These are phyloP conservation scores for Oncorhynchus nerka DNA, from an alignment of 2,113 vertebrate species.

Conservation along the genomic window DNA sequence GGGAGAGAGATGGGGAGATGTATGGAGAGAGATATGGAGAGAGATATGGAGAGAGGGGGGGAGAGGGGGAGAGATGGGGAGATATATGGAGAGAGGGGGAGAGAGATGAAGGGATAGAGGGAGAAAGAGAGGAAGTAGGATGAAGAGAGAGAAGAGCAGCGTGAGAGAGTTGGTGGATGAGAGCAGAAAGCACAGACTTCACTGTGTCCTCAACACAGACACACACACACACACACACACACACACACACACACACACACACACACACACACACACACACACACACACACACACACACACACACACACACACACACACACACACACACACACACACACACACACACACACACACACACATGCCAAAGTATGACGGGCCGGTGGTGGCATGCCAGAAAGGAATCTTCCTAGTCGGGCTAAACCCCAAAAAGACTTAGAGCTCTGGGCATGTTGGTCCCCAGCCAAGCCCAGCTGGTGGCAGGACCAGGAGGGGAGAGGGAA, in stretches of 20 bases:
- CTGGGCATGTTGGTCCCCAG: slow-evolving; percentile 48
- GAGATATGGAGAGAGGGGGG: too few species aligned
- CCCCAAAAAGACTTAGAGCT: slow-evolving; percentile 28
- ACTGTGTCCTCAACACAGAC: slow-evolving; percentile 15
- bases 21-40: not conserved
- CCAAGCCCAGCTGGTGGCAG: slow-evolving; percentile 55
- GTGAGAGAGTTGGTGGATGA: not conserved
- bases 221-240: not conserved
- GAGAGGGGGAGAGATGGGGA: not conserved
- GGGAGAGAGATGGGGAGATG: not conserved
- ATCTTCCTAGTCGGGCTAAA: slow-evolving; percentile 59
- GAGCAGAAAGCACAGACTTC: slow-evolving; percentile 10
- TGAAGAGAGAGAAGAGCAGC: slow-evolving; percentile 3
- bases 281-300: not conserved
- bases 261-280: not conserved
- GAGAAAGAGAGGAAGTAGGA: slow-evolving; percentile 11
- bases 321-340: too few species aligned
- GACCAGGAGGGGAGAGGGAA: slow-evolving; percentile 21
- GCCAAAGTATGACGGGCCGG: slow-evolving; percentile 48
- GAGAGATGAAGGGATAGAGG: slow-evolving; percentile 5
- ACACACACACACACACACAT: not conserved
- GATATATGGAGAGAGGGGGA: not conserved
- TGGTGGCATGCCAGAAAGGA: slow-evolving; percentile 54
- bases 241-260: not conserved
- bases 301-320: not conserved